phyloP scores from a whole-genome alignment of 2,888 invertebrate genomes.

The Plebejus melissa region DNA sequence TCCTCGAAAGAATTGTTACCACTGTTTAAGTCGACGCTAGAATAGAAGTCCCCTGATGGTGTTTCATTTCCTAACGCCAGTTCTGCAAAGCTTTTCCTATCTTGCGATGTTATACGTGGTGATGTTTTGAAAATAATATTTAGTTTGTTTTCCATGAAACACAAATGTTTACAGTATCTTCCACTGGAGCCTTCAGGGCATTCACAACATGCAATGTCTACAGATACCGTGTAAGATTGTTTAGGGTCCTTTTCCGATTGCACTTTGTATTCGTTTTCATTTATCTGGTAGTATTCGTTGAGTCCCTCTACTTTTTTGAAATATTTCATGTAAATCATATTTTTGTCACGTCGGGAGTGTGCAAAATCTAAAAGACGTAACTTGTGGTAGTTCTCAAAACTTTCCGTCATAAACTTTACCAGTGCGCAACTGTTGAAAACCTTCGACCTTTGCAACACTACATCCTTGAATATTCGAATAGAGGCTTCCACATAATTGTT shows the following conservation, averaged over 20 bases:
- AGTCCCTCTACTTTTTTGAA: conserved; percentile 14
- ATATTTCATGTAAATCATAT: conserved; percentile 20
- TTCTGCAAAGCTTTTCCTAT: neutral
- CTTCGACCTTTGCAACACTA: conserved; percentile 34
- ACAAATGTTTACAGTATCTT: conserved; percentile 21
- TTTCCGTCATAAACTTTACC: conserved; percentile 32
- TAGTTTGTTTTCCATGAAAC: conserved; percentile 3
- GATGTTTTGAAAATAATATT: neutral
- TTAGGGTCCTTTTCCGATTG: conserved; percentile 17
- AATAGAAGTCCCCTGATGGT: neutral
- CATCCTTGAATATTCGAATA: conserved; percentile 33
- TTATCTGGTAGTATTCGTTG: conserved; percentile 17
- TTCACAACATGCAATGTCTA: conserved; percentile 18
- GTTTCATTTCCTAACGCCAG: conserved; percentile 8
- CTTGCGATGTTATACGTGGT: conserved; percentile 5
- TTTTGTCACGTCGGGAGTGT: neutral
- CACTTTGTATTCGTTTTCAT: conserved; percentile 22
- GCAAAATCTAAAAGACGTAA: conserved; percentile 8
- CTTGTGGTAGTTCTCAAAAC: conserved; percentile 32
- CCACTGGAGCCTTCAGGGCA: conserved; percentile 13
- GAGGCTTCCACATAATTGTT: conserved; percentile 33
- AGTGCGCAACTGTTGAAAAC: conserved; percentile 34
- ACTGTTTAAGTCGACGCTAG: conserved; percentile 4
- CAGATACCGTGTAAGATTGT: conserved; percentile 2
- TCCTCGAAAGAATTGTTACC: conserved; percentile 9